Evolutionary conservation across 2,888 invertebrate species (phyloP), one percentile per base, ranked within the genome.

Genomic region (Mythimna vitellina): DNA sequence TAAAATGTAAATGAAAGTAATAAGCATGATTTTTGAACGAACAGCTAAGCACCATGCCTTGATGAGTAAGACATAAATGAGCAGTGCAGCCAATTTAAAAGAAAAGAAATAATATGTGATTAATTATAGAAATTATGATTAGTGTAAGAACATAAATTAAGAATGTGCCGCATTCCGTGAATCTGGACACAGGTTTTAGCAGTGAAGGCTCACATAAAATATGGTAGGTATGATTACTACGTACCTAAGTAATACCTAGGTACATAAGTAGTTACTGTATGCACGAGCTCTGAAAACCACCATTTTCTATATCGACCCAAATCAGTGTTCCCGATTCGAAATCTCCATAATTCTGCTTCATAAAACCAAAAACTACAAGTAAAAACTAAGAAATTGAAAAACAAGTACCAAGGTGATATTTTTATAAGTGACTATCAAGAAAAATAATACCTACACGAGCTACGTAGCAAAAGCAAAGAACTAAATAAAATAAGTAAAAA

Each of bases 1-100:
- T 57, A 93, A 78, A 79, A 80, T 73, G 53, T 56, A 68, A 75
- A 76, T 65, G 56, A 38, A 67, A 46, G 65, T 73, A 82, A 66
- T 82, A 70, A 70, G 74, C 79, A 70, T 78, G 61, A 53, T 38
- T 58, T 35, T 72, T 56, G 1, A 42, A 58, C 32, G 22, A 12
- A 57, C 62, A 51, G 42, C 54, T 51, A 25, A 58, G 35, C 25
- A 17, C 22, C 29, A 58, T 17, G 17, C n/a, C 9, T 5, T 54
- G 20, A n/a, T 53, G 58, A 57, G n/a, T 25, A 46, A 22, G 12
- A 22, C 5, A 49, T 17, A 25, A 54, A 76, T 63, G 71, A 77
- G 66, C 71, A 65, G 76, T 49, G 12, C 81, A 65, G 61, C 57
- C 25, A 74, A 20, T 3, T 10, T 54, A 63, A n/a, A 51, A 38